These are phyloP conservation scores for Scylla paramamosain DNA, from an alignment of 1,140 invertebrate genomes.

Conservation along the genomic window DNA sequence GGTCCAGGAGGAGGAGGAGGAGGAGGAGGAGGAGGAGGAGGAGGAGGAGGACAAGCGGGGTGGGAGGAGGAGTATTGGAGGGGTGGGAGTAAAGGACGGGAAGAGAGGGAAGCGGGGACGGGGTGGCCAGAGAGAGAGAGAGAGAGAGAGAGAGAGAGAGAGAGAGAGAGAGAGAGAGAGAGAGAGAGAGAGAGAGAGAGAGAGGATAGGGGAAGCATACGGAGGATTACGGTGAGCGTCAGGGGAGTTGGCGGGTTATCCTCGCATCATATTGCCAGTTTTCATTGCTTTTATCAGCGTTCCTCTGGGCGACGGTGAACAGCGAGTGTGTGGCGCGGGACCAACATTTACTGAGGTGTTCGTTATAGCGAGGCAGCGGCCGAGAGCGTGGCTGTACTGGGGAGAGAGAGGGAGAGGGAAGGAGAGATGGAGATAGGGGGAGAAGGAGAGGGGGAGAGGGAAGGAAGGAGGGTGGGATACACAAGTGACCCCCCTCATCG, in stretches of 20 bases:
- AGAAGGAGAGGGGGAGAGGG: not conserved
- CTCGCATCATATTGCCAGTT: slow-evolving; percentile 22
- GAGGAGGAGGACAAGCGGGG: not conserved
- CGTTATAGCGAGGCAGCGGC: slow-evolving; percentile 19
- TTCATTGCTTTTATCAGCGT: slow-evolving; percentile 27
- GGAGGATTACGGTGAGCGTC: not conserved
- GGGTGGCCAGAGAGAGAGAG: not conserved
- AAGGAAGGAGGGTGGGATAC: not conserved
- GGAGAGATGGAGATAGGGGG: not conserved
- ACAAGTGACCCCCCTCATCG: not conserved
- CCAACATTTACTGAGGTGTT: not conserved
- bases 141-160: too few relatives aligned
- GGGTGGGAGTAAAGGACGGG: not conserved
- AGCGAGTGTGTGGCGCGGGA: not conserved
- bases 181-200: too few relatives aligned
- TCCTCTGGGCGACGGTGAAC: not conserved
- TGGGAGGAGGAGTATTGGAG: not conserved
- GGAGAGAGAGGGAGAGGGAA: not conserved
- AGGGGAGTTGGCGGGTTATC: slow-evolving; percentile 26
- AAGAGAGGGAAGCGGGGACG: not conserved
- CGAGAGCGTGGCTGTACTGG: not conserved
- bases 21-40: not conserved
- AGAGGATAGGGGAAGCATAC: not conserved
- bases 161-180: too few relatives aligned
- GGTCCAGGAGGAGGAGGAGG: not conserved